phyloP scores from a whole-genome alignment of 2,113 vertebrate genomes.

The Motacilla tschutschensis region DNA sequence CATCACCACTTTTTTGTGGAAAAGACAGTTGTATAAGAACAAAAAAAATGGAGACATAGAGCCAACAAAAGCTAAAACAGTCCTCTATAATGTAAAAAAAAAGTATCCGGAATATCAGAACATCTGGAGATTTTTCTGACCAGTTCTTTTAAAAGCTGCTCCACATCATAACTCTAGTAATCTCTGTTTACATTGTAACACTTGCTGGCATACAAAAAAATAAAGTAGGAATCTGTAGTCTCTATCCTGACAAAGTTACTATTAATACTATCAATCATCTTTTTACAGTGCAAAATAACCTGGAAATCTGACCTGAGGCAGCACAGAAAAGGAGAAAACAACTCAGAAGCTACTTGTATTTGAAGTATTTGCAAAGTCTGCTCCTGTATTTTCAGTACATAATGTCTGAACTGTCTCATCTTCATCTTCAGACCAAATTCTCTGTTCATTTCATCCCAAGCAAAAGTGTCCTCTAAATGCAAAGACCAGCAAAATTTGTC shows the following conservation, averaged over 20 bases:
- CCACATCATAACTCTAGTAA: background rate
- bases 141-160: background rate
- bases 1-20: background rate
- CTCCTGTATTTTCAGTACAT: background rate
- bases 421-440: background rate
- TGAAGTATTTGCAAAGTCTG: background rate
- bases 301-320: background rate
- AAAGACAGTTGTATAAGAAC: background rate
- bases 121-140: accelerated
- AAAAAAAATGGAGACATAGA: background rate
- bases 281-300: background rate
- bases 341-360: background rate
- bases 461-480: background rate
- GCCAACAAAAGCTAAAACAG: background rate
- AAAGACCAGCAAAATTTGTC: background rate
- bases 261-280: background rate
- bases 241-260: background rate
- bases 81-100: background rate
- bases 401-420: background rate
- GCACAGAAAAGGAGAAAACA: background rate
- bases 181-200: background rate
- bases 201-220: background rate
- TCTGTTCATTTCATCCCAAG: background rate
- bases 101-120: background rate
- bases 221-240: background rate